Evolutionary conservation across 30 jellyfish, hydroid and myxozoan species (phyloP).

Genomic region (Aurelia sp.): DNA sequence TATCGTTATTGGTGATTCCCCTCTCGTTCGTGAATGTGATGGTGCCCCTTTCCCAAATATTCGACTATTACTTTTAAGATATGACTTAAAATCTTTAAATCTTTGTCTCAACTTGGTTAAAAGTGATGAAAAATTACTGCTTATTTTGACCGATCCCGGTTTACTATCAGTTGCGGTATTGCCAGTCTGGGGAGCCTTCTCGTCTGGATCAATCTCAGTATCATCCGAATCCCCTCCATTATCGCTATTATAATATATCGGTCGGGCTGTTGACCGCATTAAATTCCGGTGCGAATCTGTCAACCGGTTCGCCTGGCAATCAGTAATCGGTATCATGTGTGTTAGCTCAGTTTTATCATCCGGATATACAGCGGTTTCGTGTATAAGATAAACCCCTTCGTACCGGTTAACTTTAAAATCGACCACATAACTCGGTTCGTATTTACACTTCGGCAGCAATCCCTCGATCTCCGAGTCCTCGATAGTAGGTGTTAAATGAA

Average conservation of each 20-base stretch:
- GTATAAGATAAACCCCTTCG: slow-evolving; percentile 91
- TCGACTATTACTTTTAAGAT: slow-evolving; percentile 19
- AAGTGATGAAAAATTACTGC: slow-evolving; percentile 22
- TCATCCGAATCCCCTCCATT: neutral
- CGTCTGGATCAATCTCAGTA: neutral
- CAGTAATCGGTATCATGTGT: slow-evolving; percentile 62
- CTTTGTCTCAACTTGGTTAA: slow-evolving; percentile 11
- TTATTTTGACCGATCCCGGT: neutral
- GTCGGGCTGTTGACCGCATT: slow-evolving; percentile 27
- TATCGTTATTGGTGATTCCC: too few species aligned
- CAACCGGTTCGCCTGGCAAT: slow-evolving; percentile 65
- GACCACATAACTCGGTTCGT: slow-evolving; percentile 87
- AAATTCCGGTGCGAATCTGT: slow-evolving; percentile 78
- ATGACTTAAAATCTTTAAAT: slow-evolving; percentile 30
- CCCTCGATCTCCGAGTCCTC: slow-evolving; percentile 53
- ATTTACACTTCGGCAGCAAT: slow-evolving; percentile 69
- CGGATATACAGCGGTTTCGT: slow-evolving; percentile 94
- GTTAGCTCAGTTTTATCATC: slow-evolving; percentile 82
- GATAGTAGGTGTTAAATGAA: slow-evolving; percentile 52
- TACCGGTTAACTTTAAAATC: slow-evolving; percentile 87
- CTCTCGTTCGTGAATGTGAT: neutral
- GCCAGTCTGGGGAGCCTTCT: neutral
- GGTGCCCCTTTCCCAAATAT: slow-evolving; percentile 23
- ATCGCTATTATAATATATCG: neutral
- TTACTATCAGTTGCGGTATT: too few species aligned